These are phyloP conservation scores for Sitophilus oryzae DNA, from an alignment of 1,140 invertebrate species.

Conservation along the genomic window DNA sequence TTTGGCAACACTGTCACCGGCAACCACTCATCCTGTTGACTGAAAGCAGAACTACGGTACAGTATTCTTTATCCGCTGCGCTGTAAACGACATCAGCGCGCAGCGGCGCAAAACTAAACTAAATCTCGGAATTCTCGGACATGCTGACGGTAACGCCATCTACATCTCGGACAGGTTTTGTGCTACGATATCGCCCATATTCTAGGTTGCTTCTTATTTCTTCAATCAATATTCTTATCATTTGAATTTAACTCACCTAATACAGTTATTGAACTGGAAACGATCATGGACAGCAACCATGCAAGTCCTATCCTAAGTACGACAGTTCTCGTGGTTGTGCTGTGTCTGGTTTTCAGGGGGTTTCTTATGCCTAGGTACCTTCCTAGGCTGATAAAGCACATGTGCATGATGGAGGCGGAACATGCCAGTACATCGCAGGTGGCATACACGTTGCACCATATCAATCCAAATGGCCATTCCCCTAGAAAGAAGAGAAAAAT, in stretches of 20 bases:
- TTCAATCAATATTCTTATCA: background rate
- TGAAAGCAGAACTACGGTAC: no score
- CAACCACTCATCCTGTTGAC: no score
- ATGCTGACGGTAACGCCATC: no score
- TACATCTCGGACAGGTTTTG: no score
- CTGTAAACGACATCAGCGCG: no score
- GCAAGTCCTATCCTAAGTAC: conserved; percentile 77
- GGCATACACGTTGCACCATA: conserved; percentile 89
- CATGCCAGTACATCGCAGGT: conserved; percentile 93
- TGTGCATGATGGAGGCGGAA: conserved; percentile 92
- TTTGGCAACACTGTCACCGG: no score
- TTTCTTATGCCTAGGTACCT: conserved; percentile 87
- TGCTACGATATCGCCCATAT: no score
- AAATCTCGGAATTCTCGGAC: no score
- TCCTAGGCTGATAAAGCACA: conserved; percentile 93
- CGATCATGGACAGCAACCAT: conserved; percentile 79
- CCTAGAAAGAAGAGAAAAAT: conserved; percentile 63
- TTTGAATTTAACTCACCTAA: conserved; percentile 59
- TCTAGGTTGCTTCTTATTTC: no score
- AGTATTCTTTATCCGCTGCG: no score
- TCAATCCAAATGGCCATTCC: conserved; percentile 81
- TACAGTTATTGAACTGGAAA: conserved; percentile 82
- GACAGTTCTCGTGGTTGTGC: conserved; percentile 69
- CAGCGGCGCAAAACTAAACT: no score
- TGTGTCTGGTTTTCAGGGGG: conserved; percentile 75